Evolutionary conservation across 2,797 vertebrate genomes (phyloP).

Genomic region (Carduelis carduelis): DNA sequence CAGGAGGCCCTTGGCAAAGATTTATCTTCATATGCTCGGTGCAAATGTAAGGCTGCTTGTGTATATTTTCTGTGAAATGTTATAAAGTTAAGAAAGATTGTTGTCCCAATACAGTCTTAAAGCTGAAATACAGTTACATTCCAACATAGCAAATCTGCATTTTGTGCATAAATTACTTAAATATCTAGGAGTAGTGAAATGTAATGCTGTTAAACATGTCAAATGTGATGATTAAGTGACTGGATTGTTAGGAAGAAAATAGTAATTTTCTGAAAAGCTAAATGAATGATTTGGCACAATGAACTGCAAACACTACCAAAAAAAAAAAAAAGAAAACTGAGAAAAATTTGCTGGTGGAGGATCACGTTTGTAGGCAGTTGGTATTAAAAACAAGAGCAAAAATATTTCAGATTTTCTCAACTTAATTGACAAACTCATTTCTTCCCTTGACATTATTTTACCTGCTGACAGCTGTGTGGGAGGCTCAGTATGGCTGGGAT

Average conservation of each 20-base stretch:
- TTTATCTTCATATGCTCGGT: neutral
- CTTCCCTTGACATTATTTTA: neutral
- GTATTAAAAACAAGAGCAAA: neutral
- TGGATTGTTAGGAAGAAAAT: conserved; percentile 26
- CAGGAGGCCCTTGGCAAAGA: neutral
- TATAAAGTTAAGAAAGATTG: neutral
- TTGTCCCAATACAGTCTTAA: neutral
- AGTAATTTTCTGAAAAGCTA: conserved; percentile 53
- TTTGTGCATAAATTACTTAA: conserved; percentile 40
- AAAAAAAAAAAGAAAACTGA: neutral
- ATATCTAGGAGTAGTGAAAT: neutral
- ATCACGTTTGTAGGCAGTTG: neutral
- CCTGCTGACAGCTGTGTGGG: conserved; percentile 17
- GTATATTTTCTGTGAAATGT: neutral
- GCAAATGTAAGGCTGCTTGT: neutral
- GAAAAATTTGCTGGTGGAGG: neutral
- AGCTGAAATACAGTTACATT: neutral
- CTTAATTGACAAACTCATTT: neutral
- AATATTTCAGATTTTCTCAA: neutral
- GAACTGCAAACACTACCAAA: neutral
- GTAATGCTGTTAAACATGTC: conserved; percentile 52
- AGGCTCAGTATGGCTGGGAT: neutral
- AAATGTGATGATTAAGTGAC: conserved; percentile 43
- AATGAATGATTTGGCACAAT: conserved; percentile 41
- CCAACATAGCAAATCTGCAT: neutral